These are phyloP conservation scores for Nothoprocta perdicaria DNA, from an alignment of 2,113 vertebrate genomes.

Conservation along the genomic window DNA sequence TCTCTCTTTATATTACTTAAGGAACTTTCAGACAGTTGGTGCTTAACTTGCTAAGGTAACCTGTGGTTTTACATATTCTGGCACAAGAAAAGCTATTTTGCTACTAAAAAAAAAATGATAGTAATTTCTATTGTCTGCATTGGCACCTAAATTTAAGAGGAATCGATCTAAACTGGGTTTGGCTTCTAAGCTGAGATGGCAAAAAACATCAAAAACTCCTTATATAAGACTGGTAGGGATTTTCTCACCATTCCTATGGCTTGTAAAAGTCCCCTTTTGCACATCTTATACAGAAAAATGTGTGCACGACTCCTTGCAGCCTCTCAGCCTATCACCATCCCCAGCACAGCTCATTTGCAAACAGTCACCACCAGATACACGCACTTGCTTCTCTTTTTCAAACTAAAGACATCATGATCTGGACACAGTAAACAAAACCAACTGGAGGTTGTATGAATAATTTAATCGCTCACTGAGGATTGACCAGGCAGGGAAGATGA, in stretches of 20 bases:
- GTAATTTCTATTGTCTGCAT: too few species aligned
- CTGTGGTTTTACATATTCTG: too few species aligned
- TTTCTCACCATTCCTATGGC: background rate
- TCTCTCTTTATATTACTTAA: too few species aligned
- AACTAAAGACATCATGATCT: background rate
- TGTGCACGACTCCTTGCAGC: accelerated
- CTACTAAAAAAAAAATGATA: too few species aligned
- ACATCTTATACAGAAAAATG: background rate
- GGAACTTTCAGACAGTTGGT: too few species aligned
- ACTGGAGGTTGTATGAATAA: constrained; percentile 70
- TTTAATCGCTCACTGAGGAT: constrained; percentile 58
- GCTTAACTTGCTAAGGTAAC: too few species aligned
- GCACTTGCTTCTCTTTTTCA: background rate
- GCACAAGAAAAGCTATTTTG: too few species aligned
- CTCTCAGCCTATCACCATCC: accelerated
- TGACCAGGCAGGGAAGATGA: constrained; percentile 46
- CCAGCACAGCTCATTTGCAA: accelerated
- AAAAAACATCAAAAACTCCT: background rate
- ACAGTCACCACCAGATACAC: background rate
- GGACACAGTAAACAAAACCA: constrained; percentile 63
- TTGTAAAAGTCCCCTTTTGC: background rate
- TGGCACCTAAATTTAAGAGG: too few species aligned
- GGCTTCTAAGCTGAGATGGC: background rate
- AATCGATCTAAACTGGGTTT: background rate
- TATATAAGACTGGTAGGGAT: background rate